Conservation (phyloP, 2,888 invertebrate genomes). For the Clanis bilineata region DNA sequence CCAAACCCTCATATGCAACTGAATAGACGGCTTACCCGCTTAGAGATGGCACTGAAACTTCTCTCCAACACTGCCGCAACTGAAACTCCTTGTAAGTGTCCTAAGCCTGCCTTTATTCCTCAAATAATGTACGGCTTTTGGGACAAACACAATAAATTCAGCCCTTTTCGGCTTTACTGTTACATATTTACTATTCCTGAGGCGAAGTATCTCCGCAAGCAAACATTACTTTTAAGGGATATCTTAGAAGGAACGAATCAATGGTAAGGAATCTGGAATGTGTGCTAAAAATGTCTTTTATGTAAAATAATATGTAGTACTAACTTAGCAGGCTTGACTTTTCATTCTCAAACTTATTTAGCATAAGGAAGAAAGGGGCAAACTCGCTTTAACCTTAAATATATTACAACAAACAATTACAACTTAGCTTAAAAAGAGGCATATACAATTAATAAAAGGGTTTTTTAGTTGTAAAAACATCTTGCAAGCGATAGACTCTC, state of each 20-base stretch:
- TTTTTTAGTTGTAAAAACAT: too few species aligned
- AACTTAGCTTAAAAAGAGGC: too few species aligned
- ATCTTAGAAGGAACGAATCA: not conserved
- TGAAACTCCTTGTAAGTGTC: not conserved
- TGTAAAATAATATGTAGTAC: too few species aligned
- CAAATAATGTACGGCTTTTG: not conserved
- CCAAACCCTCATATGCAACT: constrained; percentile 3
- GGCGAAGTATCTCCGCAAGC: not conserved
- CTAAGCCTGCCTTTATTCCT: constrained; percentile 1
- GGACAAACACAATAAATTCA: constrained; percentile 9
- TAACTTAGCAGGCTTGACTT: too few species aligned
- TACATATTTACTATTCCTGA: not conserved
- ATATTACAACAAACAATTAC: too few species aligned
- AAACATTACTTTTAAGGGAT: not conserved
- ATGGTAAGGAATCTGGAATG: too few species aligned
- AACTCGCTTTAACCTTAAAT: too few species aligned
- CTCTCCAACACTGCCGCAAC: not conserved
- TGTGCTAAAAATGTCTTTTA: too few species aligned
- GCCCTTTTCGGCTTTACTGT: not conserved
- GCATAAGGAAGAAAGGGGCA: too few species aligned
- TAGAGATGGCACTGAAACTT: not conserved
- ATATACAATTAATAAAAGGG: too few species aligned
- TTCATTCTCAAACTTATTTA: too few species aligned
- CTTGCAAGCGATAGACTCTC: too few species aligned
- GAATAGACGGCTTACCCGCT: constrained; percentile 7